Percentiles rank a stretch among this genome's conserved stretches.
phyloP scores from a whole-genome alignment of 2,113 vertebrate genomes.

The Aviceda subcristata region DNA sequence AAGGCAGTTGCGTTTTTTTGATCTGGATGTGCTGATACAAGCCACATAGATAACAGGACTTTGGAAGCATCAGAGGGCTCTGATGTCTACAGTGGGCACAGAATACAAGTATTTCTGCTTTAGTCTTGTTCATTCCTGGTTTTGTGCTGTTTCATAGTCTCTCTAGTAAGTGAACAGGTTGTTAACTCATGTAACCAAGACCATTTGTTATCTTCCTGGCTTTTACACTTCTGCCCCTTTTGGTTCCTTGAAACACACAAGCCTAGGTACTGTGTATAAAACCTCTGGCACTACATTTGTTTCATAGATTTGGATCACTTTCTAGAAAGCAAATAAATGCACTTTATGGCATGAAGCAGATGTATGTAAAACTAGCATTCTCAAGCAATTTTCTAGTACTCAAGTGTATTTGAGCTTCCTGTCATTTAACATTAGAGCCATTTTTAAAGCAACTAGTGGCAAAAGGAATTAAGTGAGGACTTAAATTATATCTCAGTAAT shows the following conservation, averaged over 20 bases:
- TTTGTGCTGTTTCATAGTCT: neutral
- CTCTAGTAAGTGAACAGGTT: neutral
- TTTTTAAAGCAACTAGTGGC: neutral
- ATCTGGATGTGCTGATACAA: fast-evolving
- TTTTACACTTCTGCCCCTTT: neutral
- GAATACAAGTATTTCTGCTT: neutral
- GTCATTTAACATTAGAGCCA: neutral
- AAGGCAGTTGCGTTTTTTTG: neutral
- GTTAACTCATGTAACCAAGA: neutral
- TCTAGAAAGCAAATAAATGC: neutral
- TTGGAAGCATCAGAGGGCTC: neutral
- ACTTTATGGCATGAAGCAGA: neutral
- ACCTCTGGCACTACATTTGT: neutral
- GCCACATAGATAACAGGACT: neutral
- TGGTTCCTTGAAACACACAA: neutral
- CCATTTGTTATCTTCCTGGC: neutral
- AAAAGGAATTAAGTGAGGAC: neutral
- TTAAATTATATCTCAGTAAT: neutral
- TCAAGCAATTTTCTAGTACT: neutral
- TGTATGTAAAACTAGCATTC: neutral
- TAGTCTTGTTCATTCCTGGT: neutral
- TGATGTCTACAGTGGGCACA: neutral
- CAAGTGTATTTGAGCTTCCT: neutral
- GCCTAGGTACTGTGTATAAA: neutral
- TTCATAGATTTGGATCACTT: neutral